Conservation (phyloP, 2,113 vertebrate species). For the Rhabdornis inornatus region DNA sequence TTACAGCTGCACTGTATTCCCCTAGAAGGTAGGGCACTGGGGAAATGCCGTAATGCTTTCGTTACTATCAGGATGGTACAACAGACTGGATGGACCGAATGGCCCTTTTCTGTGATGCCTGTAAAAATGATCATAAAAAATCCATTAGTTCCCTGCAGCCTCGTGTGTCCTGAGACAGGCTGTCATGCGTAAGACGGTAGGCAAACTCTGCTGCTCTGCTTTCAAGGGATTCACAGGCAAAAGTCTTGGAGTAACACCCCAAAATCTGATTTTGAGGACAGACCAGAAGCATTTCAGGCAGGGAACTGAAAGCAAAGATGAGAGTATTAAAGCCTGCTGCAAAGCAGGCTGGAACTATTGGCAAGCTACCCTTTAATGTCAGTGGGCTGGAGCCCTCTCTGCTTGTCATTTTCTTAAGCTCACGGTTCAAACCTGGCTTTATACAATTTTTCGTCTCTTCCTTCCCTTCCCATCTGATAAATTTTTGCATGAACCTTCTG, state of each 20-base stretch:
- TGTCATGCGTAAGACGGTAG: background rate
- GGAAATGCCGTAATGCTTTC: slow-evolving; percentile 35
- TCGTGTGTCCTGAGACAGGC: background rate
- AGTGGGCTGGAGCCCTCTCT: background rate
- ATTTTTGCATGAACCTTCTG: background rate
- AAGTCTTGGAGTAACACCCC: background rate
- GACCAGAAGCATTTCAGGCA: background rate
- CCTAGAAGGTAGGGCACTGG: slow-evolving; percentile 24
- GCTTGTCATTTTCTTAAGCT: background rate
- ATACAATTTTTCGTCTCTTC: background rate
- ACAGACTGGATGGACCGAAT: background rate
- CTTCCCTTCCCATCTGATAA: background rate
- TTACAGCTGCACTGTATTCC: slow-evolving; percentile 62
- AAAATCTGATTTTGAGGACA: background rate
- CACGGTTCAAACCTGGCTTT: fast-evolving
- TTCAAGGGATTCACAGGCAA: background rate
- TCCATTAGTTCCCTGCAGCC: background rate
- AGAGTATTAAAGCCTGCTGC: background rate
- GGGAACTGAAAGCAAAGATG: background rate
- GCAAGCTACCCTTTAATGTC: background rate
- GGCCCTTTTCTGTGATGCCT: background rate
- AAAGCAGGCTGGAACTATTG: background rate
- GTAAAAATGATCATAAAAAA: background rate
- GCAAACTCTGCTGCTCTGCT: background rate
- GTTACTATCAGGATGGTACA: background rate